Conservation (phyloP, 2,113 vertebrate genomes). For the Lethenteron reissneri region DNA sequence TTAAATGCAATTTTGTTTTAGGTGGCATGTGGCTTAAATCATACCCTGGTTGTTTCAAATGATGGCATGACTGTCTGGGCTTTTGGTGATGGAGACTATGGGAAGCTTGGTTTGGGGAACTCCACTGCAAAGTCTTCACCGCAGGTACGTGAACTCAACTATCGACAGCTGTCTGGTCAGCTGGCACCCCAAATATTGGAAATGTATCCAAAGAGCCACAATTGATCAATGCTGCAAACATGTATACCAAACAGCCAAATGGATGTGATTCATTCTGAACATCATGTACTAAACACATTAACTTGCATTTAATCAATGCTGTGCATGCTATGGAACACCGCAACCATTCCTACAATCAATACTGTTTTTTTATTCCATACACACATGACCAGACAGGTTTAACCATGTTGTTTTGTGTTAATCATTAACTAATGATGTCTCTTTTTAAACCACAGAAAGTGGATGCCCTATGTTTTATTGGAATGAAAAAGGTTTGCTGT, state of each 20-base stretch:
- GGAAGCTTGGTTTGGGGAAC: constrained; percentile 47
- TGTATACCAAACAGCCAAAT: no score
- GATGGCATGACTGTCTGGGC: constrained; percentile 56
- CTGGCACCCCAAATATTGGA: no score
- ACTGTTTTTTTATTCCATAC: neutral
- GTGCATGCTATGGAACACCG: no score
- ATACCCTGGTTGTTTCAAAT: constrained; percentile 40
- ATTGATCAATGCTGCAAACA: no score
- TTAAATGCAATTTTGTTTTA: constrained; percentile 12
- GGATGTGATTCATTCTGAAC: no score
- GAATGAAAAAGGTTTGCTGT: constrained; percentile 49
- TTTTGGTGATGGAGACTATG: constrained; percentile 52
- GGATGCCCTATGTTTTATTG: constrained; percentile 47
- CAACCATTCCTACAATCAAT: neutral
- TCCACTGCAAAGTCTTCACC: constrained; percentile 53
- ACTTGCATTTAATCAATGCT: no score
- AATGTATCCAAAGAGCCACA: no score
- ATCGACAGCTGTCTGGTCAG: neutral
- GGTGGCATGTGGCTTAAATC: constrained; percentile 53
- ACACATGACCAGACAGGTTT: neutral
- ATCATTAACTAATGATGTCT: neutral
- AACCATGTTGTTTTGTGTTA: neutral
- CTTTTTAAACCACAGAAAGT: constrained; percentile 30
- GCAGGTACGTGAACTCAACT: constrained; percentile 24
- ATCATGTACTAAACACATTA: no score